Evolutionary conservation across 2,113 vertebrate genomes (phyloP).

Genomic region (Pristiophorus japonicus): DNA sequence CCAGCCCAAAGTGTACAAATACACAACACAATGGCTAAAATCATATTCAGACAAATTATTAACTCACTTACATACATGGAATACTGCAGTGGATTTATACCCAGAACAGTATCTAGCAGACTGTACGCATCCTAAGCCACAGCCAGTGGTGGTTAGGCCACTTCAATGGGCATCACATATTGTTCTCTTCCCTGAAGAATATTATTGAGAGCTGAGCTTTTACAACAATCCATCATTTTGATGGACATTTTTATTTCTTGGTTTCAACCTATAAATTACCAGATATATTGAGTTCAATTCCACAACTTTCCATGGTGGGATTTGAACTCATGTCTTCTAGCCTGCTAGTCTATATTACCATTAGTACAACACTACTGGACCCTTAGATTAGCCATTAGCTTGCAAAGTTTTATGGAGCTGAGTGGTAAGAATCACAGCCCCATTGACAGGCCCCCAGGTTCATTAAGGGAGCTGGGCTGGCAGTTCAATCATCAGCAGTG

Average conservation of each 20-base stretch:
- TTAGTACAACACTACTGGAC: not conserved
- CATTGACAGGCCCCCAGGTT: not conserved
- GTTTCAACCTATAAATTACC: not conserved
- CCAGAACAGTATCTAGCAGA: not conserved
- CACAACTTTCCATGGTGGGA: not conserved
- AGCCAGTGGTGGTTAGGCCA: not conserved
- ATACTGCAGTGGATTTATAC: not conserved
- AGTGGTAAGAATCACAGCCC: not conserved
- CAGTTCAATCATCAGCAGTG: not conserved
- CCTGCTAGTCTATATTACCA: no score
- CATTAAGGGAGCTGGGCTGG: not conserved
- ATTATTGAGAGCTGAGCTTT: not conserved
- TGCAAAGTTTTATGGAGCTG: not conserved
- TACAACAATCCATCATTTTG: not conserved
- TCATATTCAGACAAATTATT: not conserved
- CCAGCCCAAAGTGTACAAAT: no score
- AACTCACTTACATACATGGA: not conserved
- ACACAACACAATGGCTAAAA: not conserved
- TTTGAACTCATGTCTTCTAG: not conserved
- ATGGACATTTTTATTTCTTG: not conserved
- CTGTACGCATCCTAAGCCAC: not conserved
- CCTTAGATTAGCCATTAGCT: not conserved
- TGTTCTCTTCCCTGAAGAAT: not conserved
- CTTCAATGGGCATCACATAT: not conserved
- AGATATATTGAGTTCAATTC: not conserved